Conservation (phyloP, 2,113 vertebrate species). For the Leucosticte australis region DNA sequence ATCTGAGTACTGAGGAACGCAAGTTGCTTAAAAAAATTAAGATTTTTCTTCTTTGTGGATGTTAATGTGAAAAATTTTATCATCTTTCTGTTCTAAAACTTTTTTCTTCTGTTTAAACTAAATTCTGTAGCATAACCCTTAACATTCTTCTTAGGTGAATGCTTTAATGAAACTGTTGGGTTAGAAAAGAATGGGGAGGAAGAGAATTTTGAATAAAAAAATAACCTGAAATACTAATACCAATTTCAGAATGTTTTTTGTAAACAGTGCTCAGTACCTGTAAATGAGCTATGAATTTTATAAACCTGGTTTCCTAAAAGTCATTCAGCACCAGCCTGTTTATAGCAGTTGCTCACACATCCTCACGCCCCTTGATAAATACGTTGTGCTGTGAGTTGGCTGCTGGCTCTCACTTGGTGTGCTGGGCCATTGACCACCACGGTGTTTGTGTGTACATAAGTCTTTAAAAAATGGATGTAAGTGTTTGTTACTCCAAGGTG, state of each 20-base stretch:
- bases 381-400: rapidly evolving
- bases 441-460: rapidly evolving
- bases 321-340: neutral
- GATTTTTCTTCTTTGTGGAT: neutral
- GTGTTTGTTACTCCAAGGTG: neutral
- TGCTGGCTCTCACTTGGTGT: neutral
- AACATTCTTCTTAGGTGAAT: neutral
- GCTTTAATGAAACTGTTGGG: neutral
- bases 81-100: neutral
- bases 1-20: neutral
- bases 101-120: neutral
- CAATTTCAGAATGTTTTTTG: neutral
- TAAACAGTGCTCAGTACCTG: neutral
- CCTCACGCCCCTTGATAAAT: rapidly evolving
- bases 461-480: neutral
- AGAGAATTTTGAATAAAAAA: neutral
- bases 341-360: neutral
- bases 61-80: neutral
- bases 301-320: neutral
- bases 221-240: neutral
- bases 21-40: neutral
- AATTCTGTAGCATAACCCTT: neutral
- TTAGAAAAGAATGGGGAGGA: neutral
- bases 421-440: neutral
- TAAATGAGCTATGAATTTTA: neutral